Evolutionary conservation across 2,888 invertebrate genomes (phyloP).

Genomic region (Limnephilus marmoratus): DNA sequence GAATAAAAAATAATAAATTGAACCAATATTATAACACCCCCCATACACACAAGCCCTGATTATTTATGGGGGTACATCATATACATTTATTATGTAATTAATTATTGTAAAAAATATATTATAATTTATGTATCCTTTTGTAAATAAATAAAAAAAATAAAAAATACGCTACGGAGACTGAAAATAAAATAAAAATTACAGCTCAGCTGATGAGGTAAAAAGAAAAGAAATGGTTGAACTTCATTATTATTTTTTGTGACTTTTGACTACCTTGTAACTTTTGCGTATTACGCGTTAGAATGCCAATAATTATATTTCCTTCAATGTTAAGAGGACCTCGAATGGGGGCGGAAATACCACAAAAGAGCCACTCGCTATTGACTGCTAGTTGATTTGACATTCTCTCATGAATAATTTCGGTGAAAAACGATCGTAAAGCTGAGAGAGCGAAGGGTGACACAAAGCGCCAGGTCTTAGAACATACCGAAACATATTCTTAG

Average conservation of each 20-base stretch:
- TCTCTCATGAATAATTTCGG: conserved; percentile 65
- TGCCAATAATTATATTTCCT: conserved; percentile 52
- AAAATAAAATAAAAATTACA: too few species aligned
- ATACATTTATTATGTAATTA: too few species aligned
- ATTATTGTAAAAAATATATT: too few species aligned
- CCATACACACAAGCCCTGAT: too few species aligned
- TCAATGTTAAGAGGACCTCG: not conserved
- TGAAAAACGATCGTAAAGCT: conserved; percentile 64
- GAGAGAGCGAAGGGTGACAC: conserved; percentile 57
- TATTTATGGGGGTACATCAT: too few species aligned
- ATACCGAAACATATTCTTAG: conserved; percentile 65
- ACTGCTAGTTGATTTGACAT: conserved; percentile 63
- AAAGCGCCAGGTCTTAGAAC: conserved; percentile 54
- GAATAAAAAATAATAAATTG: too few species aligned
- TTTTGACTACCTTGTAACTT: not conserved
- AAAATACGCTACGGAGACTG: too few species aligned
- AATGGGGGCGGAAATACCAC: conserved; percentile 41
- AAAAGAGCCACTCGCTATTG: conserved; percentile 58
- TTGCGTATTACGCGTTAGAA: conserved; percentile 12
- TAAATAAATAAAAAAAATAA: too few species aligned
- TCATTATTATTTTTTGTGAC: not conserved
- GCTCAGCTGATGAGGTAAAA: too few species aligned
- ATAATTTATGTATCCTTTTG: too few species aligned
- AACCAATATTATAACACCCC: too few species aligned
- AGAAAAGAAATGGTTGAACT: not conserved